These are phyloP conservation scores for Dreissena rostriformis DNA, from an alignment of 1,140 invertebrate species.

Conservation along the genomic window DNA sequence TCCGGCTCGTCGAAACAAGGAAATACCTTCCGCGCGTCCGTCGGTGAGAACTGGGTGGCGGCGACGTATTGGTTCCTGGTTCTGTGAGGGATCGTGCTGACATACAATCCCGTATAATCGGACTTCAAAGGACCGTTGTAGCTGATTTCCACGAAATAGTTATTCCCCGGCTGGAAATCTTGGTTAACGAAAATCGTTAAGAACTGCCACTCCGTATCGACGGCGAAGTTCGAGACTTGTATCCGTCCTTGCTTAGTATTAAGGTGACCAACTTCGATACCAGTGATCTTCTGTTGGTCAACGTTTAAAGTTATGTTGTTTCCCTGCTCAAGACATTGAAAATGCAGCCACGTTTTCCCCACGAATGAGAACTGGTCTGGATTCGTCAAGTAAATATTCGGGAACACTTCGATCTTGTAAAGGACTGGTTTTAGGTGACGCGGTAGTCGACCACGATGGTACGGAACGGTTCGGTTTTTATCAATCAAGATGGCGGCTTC, in stretches of 20 bases:
- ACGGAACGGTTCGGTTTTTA: neutral
- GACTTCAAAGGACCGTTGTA: slow-evolving; percentile 88
- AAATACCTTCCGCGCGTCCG: slow-evolving; percentile 86
- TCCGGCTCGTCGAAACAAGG: slow-evolving; percentile 97
- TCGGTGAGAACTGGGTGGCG: slow-evolving; percentile 73
- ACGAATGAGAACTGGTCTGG: slow-evolving; percentile 83
- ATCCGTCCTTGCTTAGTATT: neutral
- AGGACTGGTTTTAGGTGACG: slow-evolving; percentile 71
- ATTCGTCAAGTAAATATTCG: slow-evolving; percentile 71
- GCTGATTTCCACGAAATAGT: slow-evolving; percentile 86
- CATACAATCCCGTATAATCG: slow-evolving; percentile 83
- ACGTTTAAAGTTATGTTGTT: slow-evolving; percentile 87
- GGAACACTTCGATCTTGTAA: slow-evolving; percentile 77
- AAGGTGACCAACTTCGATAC: neutral
- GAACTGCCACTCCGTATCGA: slow-evolving; percentile 85
- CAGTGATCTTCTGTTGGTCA: slow-evolving; percentile 65
- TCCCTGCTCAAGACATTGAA: slow-evolving; percentile 84
- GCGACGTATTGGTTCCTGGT: slow-evolving; percentile 63
- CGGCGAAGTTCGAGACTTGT: slow-evolving; percentile 71
- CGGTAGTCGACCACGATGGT: slow-evolving; percentile 71
- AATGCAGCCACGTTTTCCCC: slow-evolving; percentile 87
- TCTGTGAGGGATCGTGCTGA: slow-evolving; percentile 65
- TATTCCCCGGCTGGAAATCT: slow-evolving; percentile 82
- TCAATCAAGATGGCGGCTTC: no score
- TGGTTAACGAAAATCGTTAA: slow-evolving; percentile 84